Percentiles rank a stretch among this genome's conserved stretches.
These are phyloP conservation scores for Pyrochroa serraticornis DNA, from an alignment of 2,888 invertebrate species.

Conservation along the genomic window DNA sequence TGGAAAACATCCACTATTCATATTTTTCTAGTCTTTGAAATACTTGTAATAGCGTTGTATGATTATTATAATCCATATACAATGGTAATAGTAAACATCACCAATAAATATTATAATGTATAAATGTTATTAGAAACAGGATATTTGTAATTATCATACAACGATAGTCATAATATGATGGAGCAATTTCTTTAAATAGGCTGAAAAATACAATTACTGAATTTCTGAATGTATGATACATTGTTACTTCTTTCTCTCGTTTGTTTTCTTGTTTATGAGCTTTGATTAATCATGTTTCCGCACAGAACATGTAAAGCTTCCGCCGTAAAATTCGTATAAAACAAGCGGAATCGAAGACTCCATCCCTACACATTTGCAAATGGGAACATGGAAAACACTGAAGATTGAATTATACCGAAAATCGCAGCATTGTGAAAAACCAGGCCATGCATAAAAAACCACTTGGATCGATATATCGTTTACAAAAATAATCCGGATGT, in stretches of 20 bases:
- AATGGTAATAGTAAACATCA: too few relatives aligned
- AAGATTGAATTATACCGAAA: constrained; percentile 37
- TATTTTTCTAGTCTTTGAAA: too few relatives aligned
- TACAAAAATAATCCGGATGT: constrained; percentile 36
- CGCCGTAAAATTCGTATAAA: constrained; percentile 23
- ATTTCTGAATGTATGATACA: constrained; percentile 13
- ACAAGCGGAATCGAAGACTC: constrained; percentile 13
- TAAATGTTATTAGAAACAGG: too few relatives aligned
- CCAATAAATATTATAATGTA: too few relatives aligned
- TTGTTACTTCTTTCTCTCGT: background rate
- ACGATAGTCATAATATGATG: too few relatives aligned
- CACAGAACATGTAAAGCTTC: constrained; percentile 8
- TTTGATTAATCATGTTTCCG: constrained; percentile 18
- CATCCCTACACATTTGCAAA: constrained; percentile 35
- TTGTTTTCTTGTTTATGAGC: constrained; percentile 17
- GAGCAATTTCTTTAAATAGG: too few relatives aligned
- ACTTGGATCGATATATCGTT: constrained; percentile 37
- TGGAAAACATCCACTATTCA: too few relatives aligned
- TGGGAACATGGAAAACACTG: constrained; percentile 32
- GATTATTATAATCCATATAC: too few relatives aligned
- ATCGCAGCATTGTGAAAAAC: constrained; percentile 28
- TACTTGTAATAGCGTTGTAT: too few relatives aligned
- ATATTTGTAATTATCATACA: too few relatives aligned
- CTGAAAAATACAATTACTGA: constrained; percentile 15
- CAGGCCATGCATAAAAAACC: constrained; percentile 36